Evolutionary conservation across 1,140 invertebrate genomes (phyloP).

Genomic region (Ceratina australensis): DNA sequence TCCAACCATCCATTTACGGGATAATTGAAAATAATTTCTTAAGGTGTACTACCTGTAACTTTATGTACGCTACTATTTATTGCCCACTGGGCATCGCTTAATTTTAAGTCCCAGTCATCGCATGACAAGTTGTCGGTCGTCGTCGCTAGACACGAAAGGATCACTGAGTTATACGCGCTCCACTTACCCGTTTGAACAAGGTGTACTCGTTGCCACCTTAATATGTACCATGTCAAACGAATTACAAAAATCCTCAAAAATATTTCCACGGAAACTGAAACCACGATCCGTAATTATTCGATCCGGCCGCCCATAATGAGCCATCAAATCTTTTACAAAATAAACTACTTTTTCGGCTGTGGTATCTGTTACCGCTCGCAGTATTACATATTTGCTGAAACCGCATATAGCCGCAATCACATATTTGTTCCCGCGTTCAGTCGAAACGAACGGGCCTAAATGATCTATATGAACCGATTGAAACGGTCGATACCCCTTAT

Average conservation of each 20-base stretch:
- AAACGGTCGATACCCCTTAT: conserved; percentile 44
- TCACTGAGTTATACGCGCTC: conserved; percentile 32
- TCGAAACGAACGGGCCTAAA: conserved; percentile 29
- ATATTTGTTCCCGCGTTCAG: conserved; percentile 15
- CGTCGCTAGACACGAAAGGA: conserved; percentile 29
- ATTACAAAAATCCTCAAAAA: conserved; percentile 25
- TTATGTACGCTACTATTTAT: conserved; percentile 53
- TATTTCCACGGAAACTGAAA: conserved; percentile 16
- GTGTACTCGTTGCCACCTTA: not conserved
- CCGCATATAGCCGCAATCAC: conserved; percentile 4
- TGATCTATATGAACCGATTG: conserved; percentile 50
- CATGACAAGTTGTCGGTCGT: conserved; percentile 19
- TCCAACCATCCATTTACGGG: not conserved
- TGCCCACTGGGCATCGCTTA: conserved; percentile 51
- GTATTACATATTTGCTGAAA: conserved; percentile 27
- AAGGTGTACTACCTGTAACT: conserved; percentile 35
- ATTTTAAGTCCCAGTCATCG: conserved; percentile 46
- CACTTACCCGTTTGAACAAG: conserved; percentile 21
- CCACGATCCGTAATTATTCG: conserved; percentile 42
- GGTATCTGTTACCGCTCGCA: not conserved
- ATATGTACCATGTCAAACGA: not conserved
- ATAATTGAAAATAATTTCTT: conserved; percentile 34
- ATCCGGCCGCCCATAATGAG: conserved; percentile 32
- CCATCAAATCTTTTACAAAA: conserved; percentile 2
- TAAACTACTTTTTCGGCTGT: not conserved